Base-by-base conservation (phyloP, 2,797 vertebrate genomes). In the Astyanax mexicanus region DNA sequence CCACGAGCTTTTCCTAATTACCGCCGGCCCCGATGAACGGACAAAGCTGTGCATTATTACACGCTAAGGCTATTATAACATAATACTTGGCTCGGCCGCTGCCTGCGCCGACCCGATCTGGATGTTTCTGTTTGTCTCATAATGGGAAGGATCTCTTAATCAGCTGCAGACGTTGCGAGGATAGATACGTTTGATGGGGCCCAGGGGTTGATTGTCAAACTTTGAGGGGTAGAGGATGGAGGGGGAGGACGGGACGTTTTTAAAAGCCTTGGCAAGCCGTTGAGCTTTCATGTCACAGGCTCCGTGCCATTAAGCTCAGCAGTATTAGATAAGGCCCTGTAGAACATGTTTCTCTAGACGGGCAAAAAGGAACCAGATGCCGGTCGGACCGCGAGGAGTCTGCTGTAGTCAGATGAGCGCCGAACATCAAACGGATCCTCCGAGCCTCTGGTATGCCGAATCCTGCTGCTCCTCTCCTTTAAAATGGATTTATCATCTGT, bases 311-410 rank as follows among this genome's bases (percentile, higher is more conserved):
- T 80, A 73, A 67, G 58, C 66, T 67, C 66, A 79, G 75, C 60
- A 61, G 78, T 61, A 79, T 80, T 76, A 77, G 84, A 84, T 80
- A 79, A 82, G 80, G 64, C 60, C 38, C 78, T 75, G 72, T 80
- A 58, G 81, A 84, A 80, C 82, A 80, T 78, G 78, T 82, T 82
- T 83, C 70, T 81, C 71, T 79, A 78, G 72, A 75, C 57, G 49
- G 75, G 69, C 29, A 72, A 85, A 83, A 70, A 69, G 70, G 69
- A 85, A 80, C 82, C 84, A 83, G 80, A 83, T 82, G 84, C 80
- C 44, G 65, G 71, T 19, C 79, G 73, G 69, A 77, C 79, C 77
- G 55, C 25, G 60, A 79, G 66, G 73, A 79, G 64, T 79, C 72
- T 64, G 74, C 69, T 61, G 21, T 13, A 45, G 71, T 75, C 58